Conservation (phyloP, 1,140 invertebrate genomes). For the Heliothis subflexa region DNA sequence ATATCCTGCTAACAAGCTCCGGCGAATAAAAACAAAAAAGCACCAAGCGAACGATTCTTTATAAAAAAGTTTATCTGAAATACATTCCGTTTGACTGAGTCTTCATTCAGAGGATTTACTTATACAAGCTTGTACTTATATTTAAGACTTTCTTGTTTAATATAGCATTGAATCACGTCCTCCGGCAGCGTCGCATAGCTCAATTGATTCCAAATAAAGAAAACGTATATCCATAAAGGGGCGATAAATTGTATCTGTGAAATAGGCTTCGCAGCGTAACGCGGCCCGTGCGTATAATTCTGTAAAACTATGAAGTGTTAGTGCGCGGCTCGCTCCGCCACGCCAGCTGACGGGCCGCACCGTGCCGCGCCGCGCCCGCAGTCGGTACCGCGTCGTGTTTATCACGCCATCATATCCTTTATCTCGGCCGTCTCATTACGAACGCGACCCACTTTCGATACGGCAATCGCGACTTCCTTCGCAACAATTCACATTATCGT, state of each 20-base stretch:
- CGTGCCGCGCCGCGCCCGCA: slow-evolving; percentile 1
- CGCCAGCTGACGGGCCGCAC: not conserved
- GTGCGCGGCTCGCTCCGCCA: not conserved
- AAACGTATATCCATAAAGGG: not conserved
- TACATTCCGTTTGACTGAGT: slow-evolving; percentile 33
- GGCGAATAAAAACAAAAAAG: slow-evolving; percentile 44
- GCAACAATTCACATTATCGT: slow-evolving; percentile 50
- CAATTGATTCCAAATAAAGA: not conserved
- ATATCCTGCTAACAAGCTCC: slow-evolving; percentile 43
- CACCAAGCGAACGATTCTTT: slow-evolving; percentile 4
- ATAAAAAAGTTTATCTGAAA: slow-evolving; percentile 35
- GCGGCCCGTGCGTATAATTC: slow-evolving; percentile 12
- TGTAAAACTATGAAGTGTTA: slow-evolving; percentile 22
- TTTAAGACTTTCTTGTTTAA: slow-evolving; percentile 17
- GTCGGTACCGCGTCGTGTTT: slow-evolving; percentile 48
- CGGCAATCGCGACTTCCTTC: slow-evolving; percentile 44
- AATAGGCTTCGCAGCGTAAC: not conserved
- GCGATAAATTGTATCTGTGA: not conserved
- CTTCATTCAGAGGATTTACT: slow-evolving; percentile 1
- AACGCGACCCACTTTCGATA: slow-evolving; percentile 51
- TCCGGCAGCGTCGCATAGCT: not conserved
- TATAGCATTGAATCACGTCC: slow-evolving; percentile 5
- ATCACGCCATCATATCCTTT: slow-evolving; percentile 50
- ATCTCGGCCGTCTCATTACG: slow-evolving; percentile 44
- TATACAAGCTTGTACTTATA: slow-evolving; percentile 3